phyloP scores from a whole-genome alignment of 35 echinoderm and acorn worm genomes.

The Ophiothrix spiculata region DNA sequence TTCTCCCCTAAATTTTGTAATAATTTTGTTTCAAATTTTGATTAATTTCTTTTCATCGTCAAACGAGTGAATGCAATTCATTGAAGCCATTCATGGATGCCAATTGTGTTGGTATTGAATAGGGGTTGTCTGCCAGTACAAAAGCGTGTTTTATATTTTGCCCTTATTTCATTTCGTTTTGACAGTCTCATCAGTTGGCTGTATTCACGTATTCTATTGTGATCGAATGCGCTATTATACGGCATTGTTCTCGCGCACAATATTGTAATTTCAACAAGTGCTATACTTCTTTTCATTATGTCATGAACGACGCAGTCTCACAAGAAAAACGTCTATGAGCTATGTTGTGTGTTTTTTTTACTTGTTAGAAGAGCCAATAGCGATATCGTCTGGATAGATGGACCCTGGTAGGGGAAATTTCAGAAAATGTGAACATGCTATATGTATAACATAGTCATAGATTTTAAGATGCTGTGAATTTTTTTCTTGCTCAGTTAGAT shows the following conservation, averaged over 20 bases:
- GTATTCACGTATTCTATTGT: neutral
- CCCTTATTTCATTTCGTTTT: constrained; percentile 1
- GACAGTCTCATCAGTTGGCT: neutral
- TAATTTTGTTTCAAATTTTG: constrained; percentile 14
- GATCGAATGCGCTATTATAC: neutral
- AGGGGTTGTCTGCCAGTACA: neutral
- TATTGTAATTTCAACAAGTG: constrained; percentile 16
- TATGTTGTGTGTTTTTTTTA: no score
- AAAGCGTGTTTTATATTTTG: neutral
- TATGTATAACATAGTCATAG: no score
- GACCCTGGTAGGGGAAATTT: no score
- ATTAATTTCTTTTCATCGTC: neutral
- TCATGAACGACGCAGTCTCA: constrained; percentile 2
- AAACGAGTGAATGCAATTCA: neutral
- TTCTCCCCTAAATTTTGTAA: neutral
- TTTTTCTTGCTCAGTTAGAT: no score
- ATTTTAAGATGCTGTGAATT: no score
- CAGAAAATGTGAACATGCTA: no score
- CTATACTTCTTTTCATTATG: neutral
- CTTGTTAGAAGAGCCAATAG: neutral
- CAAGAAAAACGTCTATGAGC: no score
- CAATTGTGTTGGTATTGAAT: neutral
- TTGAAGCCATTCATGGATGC: neutral
- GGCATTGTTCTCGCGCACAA: neutral
- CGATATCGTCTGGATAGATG: neutral